Base-by-base conservation (phyloP, 2,797 vertebrate genomes). In the Decapterus maruadsi region DNA sequence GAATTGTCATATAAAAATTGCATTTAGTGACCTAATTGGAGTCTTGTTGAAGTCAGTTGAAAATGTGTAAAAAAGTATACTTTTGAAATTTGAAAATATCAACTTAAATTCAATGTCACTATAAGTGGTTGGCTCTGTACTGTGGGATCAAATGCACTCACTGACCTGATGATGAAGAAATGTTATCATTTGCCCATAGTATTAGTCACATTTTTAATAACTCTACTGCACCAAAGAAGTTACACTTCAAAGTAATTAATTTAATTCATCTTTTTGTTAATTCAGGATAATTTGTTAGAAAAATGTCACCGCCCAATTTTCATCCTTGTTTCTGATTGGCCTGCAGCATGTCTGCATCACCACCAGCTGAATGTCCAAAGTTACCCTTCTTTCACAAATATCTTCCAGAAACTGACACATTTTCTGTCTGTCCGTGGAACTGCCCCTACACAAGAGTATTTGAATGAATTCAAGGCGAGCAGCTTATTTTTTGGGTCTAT, bases 401-500 rank as follows among this genome's bases (percentile, higher is more conserved):
- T 1, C 9, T 12, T 66, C 26, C 4, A 19, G 20, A 26, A 54
- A 53, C 26, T 4, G 1, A 17, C 20, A 0, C 20, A 17, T 48
- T 22, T 53, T 22, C 11, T 22, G n/a, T 53, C 11, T 51, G 50
- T 54, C 51, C 11, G 17, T 55, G 12, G 34, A 67, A n/a, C 3
- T 17, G 34, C 29, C n/a, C 4, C 7, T 3, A 2, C 29, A 7
- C 62, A 20, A 13, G 36, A 6, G 8, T 17, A 14, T 74, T 55
- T 46, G 31, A 22, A 48, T 38, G 55, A 12, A 67, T 45, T 77
- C 19, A 70, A 31, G 56, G 16, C 13, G 45, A 54, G 22, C 54
- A 11, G 61, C 56, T 63, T 56, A 43, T 73, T n/a, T 57, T 50
- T 50, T 53, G 51, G 19, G 7, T 56, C 46, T 81, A 50, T 66